A percentile compares a stretch with the other conserved stretches of the same genome.
Conservation (phyloP, 2,797 vertebrate genomes). For the Artibeus jamaicensis region DNA sequence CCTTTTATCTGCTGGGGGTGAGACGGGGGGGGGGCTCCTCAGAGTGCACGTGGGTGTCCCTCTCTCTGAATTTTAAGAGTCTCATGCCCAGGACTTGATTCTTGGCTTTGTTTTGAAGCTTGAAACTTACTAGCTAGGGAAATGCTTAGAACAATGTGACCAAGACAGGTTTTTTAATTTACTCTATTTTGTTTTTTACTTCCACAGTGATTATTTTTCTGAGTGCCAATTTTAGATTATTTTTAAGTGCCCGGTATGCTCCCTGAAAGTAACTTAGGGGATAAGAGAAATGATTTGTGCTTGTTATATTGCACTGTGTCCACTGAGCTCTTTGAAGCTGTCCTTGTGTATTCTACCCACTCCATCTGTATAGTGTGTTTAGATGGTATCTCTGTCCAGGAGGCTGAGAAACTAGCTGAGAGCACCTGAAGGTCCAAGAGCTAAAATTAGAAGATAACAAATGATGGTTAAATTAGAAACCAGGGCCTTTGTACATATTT, state of each 20-base stretch:
- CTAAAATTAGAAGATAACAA: constrained; percentile 18
- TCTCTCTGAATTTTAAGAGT: neutral
- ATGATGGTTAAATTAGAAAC: constrained; percentile 17
- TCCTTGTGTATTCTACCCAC: neutral
- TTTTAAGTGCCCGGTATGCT: neutral
- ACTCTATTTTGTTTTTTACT: neutral
- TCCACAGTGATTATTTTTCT: neutral
- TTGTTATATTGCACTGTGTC: constrained; percentile 7
- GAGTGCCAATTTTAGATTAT: neutral
- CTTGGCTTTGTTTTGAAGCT: neutral
- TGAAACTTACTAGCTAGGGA: neutral
- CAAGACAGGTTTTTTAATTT: neutral
- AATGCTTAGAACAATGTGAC: neutral
- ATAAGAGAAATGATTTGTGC: constrained; percentile 3
- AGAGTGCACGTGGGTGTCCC: neutral
- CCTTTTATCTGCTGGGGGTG: neutral
- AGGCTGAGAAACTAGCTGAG: neutral
- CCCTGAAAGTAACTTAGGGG: neutral
- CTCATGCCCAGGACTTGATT: neutral
- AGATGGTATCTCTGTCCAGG: neutral
- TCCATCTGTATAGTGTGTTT: neutral
- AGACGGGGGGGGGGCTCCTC: neutral
- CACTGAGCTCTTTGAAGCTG: neutral
- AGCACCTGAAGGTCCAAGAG: constrained; percentile 22
- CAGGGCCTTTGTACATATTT: neutral